Base-by-base conservation (phyloP, 2,888 invertebrate species). In the Eledone cirrhosa region DNA sequence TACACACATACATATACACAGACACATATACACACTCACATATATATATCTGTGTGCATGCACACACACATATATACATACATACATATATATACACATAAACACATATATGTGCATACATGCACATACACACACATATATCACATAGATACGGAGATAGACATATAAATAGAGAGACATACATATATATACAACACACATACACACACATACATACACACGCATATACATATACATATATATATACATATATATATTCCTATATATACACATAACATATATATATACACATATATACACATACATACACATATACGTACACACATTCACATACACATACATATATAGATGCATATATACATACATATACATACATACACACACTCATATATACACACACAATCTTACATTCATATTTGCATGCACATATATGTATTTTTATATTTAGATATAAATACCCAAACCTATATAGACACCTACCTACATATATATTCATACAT, bases 1-100 rank as follows among this genome's bases (percentile, higher is more conserved):
- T 63, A 63, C 19, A 63, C 24, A 63, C 16, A 63, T 63, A 63
- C 19, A 63, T 63, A 63, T 63, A 63, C 24, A 63, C 63, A 63
- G 22, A 14, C 24, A 63, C 19, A 63, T 63, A 63, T 63, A 63
- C 24, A 63, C 24, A 63, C 5, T n/a, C 16, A 63, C 24, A 63
- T 63, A 63, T 63, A 63, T 14, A 63, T 63, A 63, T 24, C 22
- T 63, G 24, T 14, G 24, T 63, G 24, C 24, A 63, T n/a, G 29
- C 65, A 27, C 1, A 65, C 24, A 63, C 0, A 13, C 24, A n/a
- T 19, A 16, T n/a, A 65, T n/a, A 65, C 14, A 65, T 16, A 65
- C 24, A 65, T 19, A 65, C 4, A 27, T 19, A 65, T 3, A 27
- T 27, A 65, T 14, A 65, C 2, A 65, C 19, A 65, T n/a, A 65